phyloP scores from a whole-genome alignment of 1,140 invertebrate genomes.

The Halotydeus destructor region DNA sequence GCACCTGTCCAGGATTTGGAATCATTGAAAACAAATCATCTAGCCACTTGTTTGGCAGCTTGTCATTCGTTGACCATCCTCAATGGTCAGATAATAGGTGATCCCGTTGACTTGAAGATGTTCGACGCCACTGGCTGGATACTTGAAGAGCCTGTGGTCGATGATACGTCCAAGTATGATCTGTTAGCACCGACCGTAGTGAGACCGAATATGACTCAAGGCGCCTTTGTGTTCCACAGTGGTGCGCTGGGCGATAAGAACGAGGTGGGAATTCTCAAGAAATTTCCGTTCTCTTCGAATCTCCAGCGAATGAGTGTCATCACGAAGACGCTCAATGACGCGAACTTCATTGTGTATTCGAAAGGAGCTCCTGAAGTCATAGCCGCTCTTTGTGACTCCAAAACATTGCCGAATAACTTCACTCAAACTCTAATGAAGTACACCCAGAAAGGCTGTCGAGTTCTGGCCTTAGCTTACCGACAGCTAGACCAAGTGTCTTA shows the following conservation, averaged over 20 bases:
- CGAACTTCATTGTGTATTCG: constrained; percentile 50
- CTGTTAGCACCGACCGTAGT: constrained; percentile 67
- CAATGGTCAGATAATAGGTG: constrained; percentile 47
- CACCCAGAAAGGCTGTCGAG: constrained; percentile 65
- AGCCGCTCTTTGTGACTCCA: constrained; percentile 34
- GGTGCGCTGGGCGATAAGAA: constrained; percentile 11
- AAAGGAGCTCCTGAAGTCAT: constrained; percentile 92
- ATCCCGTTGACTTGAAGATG: constrained; percentile 69
- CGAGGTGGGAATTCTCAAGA: constrained; percentile 62
- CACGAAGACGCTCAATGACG: constrained; percentile 38
- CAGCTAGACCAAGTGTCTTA: constrained; percentile 35
- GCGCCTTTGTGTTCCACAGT: too few relatives aligned
- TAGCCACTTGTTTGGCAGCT: constrained; percentile 40
- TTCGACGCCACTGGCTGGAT: constrained; percentile 62
- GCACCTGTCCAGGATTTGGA: not conserved
- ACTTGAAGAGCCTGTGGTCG: constrained; percentile 61
- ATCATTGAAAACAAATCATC: constrained; percentile 4
- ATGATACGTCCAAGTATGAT: constrained; percentile 65
- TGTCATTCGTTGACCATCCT: constrained; percentile 64
- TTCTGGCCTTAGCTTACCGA: constrained; percentile 53
- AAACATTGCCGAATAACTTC: constrained; percentile 52
- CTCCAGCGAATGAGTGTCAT: constrained; percentile 68
- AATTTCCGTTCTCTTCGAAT: constrained; percentile 81
- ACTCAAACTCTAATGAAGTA: constrained; percentile 42
- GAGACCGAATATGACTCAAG: constrained; percentile 29